phyloP scores from a whole-genome alignment of 1,140 invertebrate species.

The Drosophila funebris region DNA sequence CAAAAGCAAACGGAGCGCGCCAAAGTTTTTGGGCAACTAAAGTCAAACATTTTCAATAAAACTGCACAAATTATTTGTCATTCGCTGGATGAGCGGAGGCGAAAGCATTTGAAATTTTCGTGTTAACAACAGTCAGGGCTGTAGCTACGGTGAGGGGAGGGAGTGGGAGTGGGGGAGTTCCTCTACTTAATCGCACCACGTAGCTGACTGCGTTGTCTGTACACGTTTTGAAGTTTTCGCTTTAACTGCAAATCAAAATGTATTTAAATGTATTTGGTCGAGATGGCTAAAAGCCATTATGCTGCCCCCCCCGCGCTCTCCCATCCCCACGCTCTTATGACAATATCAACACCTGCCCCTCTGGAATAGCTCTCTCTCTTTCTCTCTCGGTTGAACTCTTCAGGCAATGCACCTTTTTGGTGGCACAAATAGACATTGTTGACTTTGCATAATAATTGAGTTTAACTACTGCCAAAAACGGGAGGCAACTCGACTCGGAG shows the following conservation, averaged over 20 bases:
- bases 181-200: slow-evolving; percentile 56
- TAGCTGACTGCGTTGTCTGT: slow-evolving; percentile 15
- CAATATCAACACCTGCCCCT: slow-evolving; percentile 7
- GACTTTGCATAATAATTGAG: slow-evolving; percentile 82
- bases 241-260: slow-evolving; percentile 80
- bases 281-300: slow-evolving; percentile 36
- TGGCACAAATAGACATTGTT: slow-evolving; percentile 78
- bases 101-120: neutral
- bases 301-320: neutral
- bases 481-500: neutral
- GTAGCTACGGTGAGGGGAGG: neutral
- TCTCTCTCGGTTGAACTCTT: neutral
- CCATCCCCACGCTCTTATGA: neutral
- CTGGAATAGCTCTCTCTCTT: neutral
- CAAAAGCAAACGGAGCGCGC: slow-evolving; percentile 34
- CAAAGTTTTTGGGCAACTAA: slow-evolving; percentile 58
- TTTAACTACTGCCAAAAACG: slow-evolving; percentile 72
- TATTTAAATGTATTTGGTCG: slow-evolving; percentile 78
- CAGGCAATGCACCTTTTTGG: slow-evolving; percentile 55
- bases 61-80: slow-evolving; percentile 80
- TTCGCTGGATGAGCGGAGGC: slow-evolving; percentile 19
- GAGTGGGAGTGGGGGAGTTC: neutral
- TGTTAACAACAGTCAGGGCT: neutral
- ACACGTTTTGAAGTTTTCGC: slow-evolving; percentile 67
- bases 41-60: slow-evolving; percentile 82